Evolutionary conservation across 1,140 invertebrate genomes (phyloP), one percentile per base, ranked within the genome.

Genomic region (Nebria ingens): DNA sequence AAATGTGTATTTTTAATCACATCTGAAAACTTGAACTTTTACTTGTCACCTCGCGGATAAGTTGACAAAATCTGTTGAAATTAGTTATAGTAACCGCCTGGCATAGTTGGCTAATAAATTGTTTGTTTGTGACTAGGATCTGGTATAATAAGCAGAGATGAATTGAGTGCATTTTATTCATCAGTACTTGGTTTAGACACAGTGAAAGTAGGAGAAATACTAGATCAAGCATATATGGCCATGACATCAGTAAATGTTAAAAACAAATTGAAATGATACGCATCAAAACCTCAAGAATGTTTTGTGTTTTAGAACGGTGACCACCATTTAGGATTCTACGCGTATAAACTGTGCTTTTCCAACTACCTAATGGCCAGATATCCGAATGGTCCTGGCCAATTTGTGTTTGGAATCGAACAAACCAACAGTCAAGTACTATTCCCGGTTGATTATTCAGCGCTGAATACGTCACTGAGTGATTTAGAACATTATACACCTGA

Each of bases 371-470:
- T 85, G 61, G 83, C 81, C 0, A 78, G 81, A 57, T 79, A 81
- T 60, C 84, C 83, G 2, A 85, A 86, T 62, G 84, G 84, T 19
- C 83, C 83, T 4, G 84, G 84, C 1, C 82, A 86, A 61, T 84
- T 81, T 75, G 74, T 86, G 20, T 76, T 86, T 22, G 84, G 82
- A 20, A 76, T 81, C 12, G 73, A 78, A 12, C 75, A 76, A 54
- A 74, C 73, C n/a, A 45, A 45, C 17, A 45, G 15, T 45, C 40
- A 45, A 17, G 76, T 76, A 2, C 75, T 77, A 38, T 86, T 85
- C 64, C 84, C 84, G 0, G 81, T 86, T 17, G 84, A 86, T 72
- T 86, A 86, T 68, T 83, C 81, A 60, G 83, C 83, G 9, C 72
- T 86, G 54, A 85, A 85, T 68, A 79, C 81, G 2, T 76, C 82